A percentile compares a stretch with the other conserved stretches of the same genome.
These are phyloP conservation scores for Pterocles gutturalis DNA, from an alignment of 2,113 vertebrate genomes.

Conservation along the genomic window DNA sequence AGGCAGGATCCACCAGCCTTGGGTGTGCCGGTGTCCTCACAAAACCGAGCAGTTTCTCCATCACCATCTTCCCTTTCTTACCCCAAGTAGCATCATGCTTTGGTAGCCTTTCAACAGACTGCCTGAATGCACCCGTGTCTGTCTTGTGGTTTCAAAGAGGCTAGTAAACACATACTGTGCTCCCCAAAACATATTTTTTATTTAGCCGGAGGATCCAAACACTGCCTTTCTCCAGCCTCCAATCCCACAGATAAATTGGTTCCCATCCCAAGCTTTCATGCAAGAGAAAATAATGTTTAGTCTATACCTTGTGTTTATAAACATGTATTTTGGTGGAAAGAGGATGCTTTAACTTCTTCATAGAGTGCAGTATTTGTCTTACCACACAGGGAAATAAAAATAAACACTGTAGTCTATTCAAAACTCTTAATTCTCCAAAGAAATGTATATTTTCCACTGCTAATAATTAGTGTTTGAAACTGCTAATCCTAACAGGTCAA, in stretches of 20 bases:
- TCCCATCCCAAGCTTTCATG: constrained; percentile 9
- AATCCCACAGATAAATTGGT: not conserved
- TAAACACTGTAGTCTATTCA: not conserved
- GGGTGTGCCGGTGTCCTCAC: not conserved
- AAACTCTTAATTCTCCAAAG: not conserved
- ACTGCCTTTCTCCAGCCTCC: not conserved
- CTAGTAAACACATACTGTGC: not conserved
- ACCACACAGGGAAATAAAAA: not conserved
- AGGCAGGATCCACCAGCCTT: not conserved
- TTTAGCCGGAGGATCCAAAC: not conserved
- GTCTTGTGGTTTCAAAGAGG: constrained; percentile 1
- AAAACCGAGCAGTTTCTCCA: constrained; percentile 5
- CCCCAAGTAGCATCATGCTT: not conserved
- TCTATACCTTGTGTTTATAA: not conserved
- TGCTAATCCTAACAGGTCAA: not conserved
- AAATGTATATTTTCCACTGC: not conserved
- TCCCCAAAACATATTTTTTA: not conserved
- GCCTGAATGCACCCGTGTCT: not conserved
- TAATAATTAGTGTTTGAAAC: not conserved
- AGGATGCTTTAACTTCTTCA: not conserved
- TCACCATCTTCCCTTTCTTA: constrained; percentile 14
- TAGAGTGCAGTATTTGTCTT: not conserved
- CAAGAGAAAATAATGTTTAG: constrained; percentile 1
- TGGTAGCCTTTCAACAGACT: constrained; percentile 3
- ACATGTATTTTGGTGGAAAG: not conserved